phyloP scores from a whole-genome alignment of 1,140 invertebrate genomes.

The Microplitis demolitor region DNA sequence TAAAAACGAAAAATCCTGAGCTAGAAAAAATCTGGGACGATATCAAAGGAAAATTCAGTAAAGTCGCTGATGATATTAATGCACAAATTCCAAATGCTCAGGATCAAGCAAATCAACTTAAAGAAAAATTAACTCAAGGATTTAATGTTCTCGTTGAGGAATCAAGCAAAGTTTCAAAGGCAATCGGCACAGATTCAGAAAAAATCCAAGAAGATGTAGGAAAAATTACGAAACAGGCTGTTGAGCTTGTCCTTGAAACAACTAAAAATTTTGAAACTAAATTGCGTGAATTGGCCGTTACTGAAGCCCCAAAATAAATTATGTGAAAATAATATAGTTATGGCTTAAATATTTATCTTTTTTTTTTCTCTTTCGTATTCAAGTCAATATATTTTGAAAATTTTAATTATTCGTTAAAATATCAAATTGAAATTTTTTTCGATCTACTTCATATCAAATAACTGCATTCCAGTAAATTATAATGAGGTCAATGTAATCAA shows the following conservation, averaged over 20 bases:
- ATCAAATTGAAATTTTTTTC: no score
- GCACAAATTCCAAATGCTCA: slow-evolving; percentile 41
- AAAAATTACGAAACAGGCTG: slow-evolving; percentile 47
- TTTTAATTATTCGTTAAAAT: no score
- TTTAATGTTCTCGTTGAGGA: slow-evolving; percentile 43
- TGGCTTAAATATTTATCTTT: neutral
- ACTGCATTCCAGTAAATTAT: neutral
- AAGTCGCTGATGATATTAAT: slow-evolving; percentile 39
- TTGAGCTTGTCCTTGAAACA: slow-evolving; percentile 46
- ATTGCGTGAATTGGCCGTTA: slow-evolving; percentile 34
- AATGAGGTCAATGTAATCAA: neutral
- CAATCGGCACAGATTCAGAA: slow-evolving; percentile 39
- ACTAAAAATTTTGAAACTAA: slow-evolving; percentile 42
- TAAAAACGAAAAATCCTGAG: slow-evolving; percentile 46
- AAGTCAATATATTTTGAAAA: no score
- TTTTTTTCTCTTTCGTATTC: no score
- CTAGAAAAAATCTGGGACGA: slow-evolving; percentile 40
- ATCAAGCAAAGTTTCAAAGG: slow-evolving; percentile 40
- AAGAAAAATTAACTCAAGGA: slow-evolving; percentile 43
- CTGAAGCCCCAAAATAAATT: slow-evolving; percentile 18
- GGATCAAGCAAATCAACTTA: slow-evolving; percentile 40
- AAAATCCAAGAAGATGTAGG: slow-evolving; percentile 45
- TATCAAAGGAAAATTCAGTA: slow-evolving; percentile 41
- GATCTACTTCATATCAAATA: no score
- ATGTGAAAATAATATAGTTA: neutral